Conservation (phyloP, 2,888 invertebrate genomes). For the Microdon myrmicae region DNA sequence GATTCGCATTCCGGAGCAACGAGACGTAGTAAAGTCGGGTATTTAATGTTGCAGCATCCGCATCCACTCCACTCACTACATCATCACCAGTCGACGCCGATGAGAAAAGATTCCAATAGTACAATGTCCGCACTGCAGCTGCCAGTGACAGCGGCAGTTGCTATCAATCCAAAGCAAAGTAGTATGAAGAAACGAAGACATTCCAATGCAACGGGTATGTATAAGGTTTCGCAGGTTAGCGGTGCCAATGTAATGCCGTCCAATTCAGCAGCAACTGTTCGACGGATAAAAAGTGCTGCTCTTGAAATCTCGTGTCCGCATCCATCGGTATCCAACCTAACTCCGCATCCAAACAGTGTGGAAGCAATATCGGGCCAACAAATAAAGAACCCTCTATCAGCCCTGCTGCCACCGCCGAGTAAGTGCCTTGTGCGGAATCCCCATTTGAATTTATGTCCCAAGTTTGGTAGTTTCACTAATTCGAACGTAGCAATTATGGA, state of each 20-base stretch:
- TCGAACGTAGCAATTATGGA: constrained; percentile 61
- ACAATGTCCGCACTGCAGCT: constrained; percentile 74
- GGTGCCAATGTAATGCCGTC: constrained; percentile 50
- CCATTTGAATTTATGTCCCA: constrained; percentile 76
- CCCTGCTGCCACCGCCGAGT: constrained; percentile 76
- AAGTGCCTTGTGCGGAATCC: constrained; percentile 77
- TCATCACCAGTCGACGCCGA: constrained; percentile 64
- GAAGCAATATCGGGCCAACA: constrained; percentile 77
- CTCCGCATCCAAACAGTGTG: constrained; percentile 84
- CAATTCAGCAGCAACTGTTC: constrained; percentile 63
- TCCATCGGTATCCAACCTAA: constrained; percentile 76
- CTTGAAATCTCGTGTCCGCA: constrained; percentile 78
- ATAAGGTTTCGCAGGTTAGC: constrained; percentile 54
- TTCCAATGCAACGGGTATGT: constrained; percentile 65
- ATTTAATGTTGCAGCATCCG: constrained; percentile 52
- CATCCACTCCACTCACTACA: constrained; percentile 55
- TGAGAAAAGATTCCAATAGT: constrained; percentile 72
- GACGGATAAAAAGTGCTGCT: constrained; percentile 77
- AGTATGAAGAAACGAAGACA: constrained; percentile 64
- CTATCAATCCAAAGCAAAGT: constrained; percentile 44
- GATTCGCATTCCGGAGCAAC: constrained; percentile 40
- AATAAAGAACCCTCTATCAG: constrained; percentile 74
- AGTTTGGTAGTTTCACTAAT: constrained; percentile 62
- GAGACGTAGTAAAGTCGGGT: constrained; percentile 39
- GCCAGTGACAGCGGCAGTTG: constrained; percentile 61